Evolutionary conservation across 2,888 invertebrate species (phyloP).

Genomic region (Nowickia ferox): DNA sequence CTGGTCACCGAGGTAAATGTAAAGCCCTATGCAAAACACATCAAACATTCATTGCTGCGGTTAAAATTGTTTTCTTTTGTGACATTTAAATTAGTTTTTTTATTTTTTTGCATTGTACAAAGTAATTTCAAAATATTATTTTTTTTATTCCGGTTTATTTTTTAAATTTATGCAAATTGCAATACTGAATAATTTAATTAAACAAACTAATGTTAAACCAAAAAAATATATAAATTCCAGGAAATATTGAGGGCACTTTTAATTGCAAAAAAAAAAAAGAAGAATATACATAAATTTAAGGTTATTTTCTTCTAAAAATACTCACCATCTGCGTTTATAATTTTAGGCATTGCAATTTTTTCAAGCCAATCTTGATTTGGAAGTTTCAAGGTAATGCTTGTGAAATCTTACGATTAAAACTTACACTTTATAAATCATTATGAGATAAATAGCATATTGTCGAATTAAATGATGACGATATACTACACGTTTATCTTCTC

Average conservation of each 20-base stretch:
- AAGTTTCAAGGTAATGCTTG: no score
- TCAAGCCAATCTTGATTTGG: no score
- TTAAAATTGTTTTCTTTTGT: conserved; percentile 1
- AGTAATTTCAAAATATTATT: not conserved
- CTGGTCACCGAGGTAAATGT: not conserved
- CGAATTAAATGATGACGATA: no score
- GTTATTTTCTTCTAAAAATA: no score
- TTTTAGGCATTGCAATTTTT: no score
- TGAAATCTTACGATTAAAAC: no score
- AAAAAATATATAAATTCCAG: not conserved
- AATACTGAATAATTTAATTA: not conserved
- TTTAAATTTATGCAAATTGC: not conserved
- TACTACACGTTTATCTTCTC: no score
- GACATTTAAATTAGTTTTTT: conserved; percentile 46
- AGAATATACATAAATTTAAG: no score
- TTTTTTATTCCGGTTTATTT: not conserved
- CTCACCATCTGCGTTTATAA: no score
- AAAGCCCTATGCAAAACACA: conserved; percentile 7
- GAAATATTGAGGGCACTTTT: not conserved
- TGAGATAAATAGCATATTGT: no score
- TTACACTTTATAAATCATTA: no score
- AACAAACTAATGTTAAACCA: not conserved
- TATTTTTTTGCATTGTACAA: not conserved
- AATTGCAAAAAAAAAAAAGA: not conserved
- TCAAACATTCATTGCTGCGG: conserved; percentile 53